These are phyloP conservation scores for Chloromyia formosa DNA, from an alignment of 2,888 invertebrate species.

Conservation along the genomic window DNA sequence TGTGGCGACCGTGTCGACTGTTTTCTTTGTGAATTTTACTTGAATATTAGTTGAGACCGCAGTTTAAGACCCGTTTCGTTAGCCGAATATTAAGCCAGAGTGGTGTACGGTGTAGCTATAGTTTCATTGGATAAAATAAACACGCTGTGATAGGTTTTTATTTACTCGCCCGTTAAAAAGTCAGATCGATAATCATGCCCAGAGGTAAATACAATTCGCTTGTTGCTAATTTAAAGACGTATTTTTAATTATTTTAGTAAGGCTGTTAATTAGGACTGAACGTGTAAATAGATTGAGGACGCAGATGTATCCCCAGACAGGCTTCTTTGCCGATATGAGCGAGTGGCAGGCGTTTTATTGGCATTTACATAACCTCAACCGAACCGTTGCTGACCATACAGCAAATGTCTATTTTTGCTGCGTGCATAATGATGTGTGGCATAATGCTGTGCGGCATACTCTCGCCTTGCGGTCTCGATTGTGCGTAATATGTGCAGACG, in stretches of 20 bases:
- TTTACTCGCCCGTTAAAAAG: background rate
- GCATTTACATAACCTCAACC: slow-evolving; percentile 8
- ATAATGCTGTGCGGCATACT: no score
- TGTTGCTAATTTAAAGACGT: no score
- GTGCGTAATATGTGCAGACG: no score
- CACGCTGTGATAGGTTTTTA: slow-evolving; percentile 20
- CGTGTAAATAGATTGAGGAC: no score
- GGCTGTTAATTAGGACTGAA: no score
- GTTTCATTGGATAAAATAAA: background rate
- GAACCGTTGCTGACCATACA: no score
- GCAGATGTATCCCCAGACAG: no score
- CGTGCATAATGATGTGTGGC: no score
- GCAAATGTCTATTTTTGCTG: no score
- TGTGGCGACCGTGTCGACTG: slow-evolving; percentile 6
- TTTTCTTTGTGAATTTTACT: slow-evolving; percentile 27
- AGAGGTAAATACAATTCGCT: slow-evolving; percentile 29
- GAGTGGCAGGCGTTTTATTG: background rate
- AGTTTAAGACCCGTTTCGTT: background rate
- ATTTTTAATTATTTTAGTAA: no score
- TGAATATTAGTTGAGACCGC: background rate
- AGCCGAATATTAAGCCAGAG: background rate
- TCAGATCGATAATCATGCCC: slow-evolving; percentile 21
- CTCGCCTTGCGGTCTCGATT: no score
- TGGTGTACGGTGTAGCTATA: background rate
- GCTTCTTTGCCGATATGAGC: no score